Conservation (phyloP, 2,113 vertebrate genomes). For the Paratilapia polleni region DNA sequence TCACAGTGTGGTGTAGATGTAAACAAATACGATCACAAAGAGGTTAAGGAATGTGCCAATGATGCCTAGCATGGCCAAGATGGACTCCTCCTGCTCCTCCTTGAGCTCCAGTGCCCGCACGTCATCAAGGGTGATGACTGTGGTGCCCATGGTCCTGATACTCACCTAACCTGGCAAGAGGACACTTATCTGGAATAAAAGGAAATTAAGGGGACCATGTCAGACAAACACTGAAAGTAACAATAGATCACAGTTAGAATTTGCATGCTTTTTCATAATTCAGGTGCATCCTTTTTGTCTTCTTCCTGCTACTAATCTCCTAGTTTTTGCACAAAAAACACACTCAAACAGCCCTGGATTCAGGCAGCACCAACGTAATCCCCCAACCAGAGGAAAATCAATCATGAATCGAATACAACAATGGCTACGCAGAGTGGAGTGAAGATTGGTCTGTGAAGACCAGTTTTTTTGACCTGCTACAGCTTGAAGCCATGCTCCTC, state of each 20-base stretch:
- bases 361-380: neutral
- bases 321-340: neutral
- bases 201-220: slow-evolving; percentile 6
- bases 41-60: slow-evolving; percentile 90
- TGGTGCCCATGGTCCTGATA: slow-evolving; percentile 87
- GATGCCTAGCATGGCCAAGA: slow-evolving; percentile 89
- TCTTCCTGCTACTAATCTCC: neutral
- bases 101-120: slow-evolving; percentile 86
- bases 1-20: slow-evolving; percentile 91
- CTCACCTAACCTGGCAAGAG: slow-evolving; percentile 80
- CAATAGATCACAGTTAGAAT: neutral
- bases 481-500: slow-evolving; percentile 9
- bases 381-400: slow-evolving; percentile 11
- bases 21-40: slow-evolving; percentile 91
- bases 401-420: slow-evolving; percentile 31
- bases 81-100: slow-evolving; percentile 91
- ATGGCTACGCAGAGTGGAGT: neutral
- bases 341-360: neutral
- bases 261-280: neutral
- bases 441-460: slow-evolving; percentile 17
- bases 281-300: neutral
- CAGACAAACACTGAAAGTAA: neutral
- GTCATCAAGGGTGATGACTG: slow-evolving; percentile 87
- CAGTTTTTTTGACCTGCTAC: slow-evolving; percentile 23
- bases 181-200: slow-evolving; percentile 80